Base-by-base conservation (phyloP, 2,113 vertebrate genomes). In the Pholis gunnellus region DNA sequence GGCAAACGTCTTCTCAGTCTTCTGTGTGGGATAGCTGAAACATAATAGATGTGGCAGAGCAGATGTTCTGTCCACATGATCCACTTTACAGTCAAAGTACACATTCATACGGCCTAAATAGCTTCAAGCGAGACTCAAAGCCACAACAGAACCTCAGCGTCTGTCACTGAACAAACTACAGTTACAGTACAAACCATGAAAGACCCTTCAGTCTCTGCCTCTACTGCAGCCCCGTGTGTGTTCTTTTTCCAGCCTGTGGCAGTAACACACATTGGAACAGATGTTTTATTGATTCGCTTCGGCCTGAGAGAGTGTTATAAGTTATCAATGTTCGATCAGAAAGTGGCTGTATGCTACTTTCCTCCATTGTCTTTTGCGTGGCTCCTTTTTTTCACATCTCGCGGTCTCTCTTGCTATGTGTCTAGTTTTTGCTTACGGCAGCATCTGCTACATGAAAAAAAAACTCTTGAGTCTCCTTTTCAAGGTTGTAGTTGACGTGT, bases 231-330 rank as follows among this genome's bases (percentile, higher is more conserved):
- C 56, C 59, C 9, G 75, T 83, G 84, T 85, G 84, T 89, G 88
- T 85, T 85, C 76, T 54, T 59, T 79, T 86, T 67, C 60, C 75
- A 76, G 79, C 61, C 48, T 79, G 65, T 84, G 74, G 46, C 81
- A 52, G 27, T 46, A 69, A 85, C 81, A 87, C 73, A 81, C 69
- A 68, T 60, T 9, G 27, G 46, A 91, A 88, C 86, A 93, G 89
- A 92, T 92, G 90, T 90, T 90, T 86, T 73, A 91, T 90, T 92
- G 90, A 92, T 90, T 89, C 34, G 65, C 79, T 80, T 72, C 10
- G 29, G 86, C 77, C 71, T 68, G 65, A 72, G 40, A 76, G 52
- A 77, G 60, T 73, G 83, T 83, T 70, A 72, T 34, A 82, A 86
- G 57, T 89, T 85, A 89, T 89, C 84, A 76, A 52, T 85, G 86